These are phyloP conservation scores for Plectrocnemia conspersa DNA, from an alignment of 1,140 invertebrate species.

Conservation along the genomic window DNA sequence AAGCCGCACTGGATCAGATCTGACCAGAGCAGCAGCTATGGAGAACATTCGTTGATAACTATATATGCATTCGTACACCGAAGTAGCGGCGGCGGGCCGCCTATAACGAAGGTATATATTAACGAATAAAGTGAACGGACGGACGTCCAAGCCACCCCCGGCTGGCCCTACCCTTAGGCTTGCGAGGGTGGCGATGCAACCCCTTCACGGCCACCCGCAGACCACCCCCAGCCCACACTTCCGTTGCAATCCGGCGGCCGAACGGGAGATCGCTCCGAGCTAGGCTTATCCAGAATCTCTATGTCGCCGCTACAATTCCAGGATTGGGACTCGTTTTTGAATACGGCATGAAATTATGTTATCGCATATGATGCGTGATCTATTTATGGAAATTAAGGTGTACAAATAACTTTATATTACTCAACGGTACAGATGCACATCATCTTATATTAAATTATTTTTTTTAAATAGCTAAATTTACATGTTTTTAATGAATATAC, in stretches of 20 bases:
- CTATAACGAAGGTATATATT: constrained; percentile 25
- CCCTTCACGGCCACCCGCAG: neutral
- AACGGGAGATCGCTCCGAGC: neutral
- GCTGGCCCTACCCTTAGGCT: neutral
- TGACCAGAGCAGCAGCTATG: constrained; percentile 21
- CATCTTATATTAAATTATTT: too few species aligned
- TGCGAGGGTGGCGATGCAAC: neutral
- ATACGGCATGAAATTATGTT: neutral
- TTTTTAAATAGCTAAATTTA: too few species aligned
- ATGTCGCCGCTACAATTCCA: neutral
- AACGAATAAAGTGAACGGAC: constrained; percentile 36
- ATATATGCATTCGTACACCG: neutral
- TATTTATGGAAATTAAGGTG: too few species aligned
- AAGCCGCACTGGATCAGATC: constrained; percentile 14
- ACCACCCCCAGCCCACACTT: neutral
- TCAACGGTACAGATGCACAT: too few species aligned
- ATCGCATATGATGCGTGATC: neutral
- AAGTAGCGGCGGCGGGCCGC: neutral
- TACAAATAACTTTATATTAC: too few species aligned
- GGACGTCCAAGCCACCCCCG: constrained; percentile 16
- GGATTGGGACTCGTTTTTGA: neutral
- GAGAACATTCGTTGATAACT: constrained; percentile 4
- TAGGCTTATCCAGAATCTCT: constrained; percentile 6
- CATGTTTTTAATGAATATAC: too few species aligned
- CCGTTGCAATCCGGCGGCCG: neutral